Conservation (phyloP, 2,113 vertebrate species). For the Eretmochelys imbricata region DNA sequence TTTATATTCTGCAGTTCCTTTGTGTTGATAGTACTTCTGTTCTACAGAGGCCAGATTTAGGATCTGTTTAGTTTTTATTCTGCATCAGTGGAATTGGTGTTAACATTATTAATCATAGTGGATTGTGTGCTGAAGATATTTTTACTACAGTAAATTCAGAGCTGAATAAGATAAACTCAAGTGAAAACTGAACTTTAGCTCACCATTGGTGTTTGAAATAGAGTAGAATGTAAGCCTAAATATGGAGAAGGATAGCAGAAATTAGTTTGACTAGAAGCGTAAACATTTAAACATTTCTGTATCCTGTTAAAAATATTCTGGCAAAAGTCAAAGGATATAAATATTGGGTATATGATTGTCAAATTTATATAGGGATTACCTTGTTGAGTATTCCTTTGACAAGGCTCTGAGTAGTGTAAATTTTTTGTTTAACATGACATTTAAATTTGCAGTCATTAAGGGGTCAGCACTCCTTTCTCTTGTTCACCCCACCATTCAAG, state of each 20-base stretch:
- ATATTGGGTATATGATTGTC: constrained; percentile 23
- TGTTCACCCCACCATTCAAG: background rate
- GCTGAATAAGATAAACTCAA: background rate
- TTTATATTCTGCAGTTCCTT: background rate
- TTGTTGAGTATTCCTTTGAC: background rate
- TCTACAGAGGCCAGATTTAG: background rate
- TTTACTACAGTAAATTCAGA: background rate
- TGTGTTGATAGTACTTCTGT: background rate
- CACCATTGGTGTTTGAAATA: background rate
- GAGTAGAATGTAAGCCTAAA: background rate
- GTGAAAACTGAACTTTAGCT: background rate
- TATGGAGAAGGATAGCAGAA: background rate
- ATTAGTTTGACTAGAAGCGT: background rate
- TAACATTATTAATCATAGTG: background rate
- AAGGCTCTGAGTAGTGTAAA: background rate
- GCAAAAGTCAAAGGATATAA: constrained; percentile 2
- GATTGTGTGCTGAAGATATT: background rate
- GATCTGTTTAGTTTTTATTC: background rate
- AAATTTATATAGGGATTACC: background rate
- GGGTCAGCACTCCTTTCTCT: background rate
- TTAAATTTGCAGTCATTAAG: background rate
- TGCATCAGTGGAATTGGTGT: background rate
- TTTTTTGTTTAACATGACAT: constrained; percentile 8
- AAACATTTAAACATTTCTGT: constrained; percentile 25
- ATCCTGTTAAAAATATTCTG: background rate